Evolutionary conservation across 2,797 vertebrate species (phyloP).

Genomic region (Sorex maritimensis): DNA sequence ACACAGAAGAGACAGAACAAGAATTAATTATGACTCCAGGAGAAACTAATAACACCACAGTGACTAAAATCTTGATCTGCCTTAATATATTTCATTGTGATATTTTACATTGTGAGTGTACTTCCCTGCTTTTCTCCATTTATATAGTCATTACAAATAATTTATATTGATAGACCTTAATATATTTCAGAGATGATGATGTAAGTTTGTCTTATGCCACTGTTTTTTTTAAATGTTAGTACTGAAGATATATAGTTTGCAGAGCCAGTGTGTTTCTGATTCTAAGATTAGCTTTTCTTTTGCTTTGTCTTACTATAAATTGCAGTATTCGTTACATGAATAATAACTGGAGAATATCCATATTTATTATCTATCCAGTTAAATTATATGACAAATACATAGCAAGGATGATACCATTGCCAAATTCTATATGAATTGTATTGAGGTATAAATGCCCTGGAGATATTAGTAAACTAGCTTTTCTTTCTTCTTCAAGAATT

Average conservation of each 20-base stretch:
- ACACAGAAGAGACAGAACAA: constrained; percentile 75
- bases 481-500: constrained; percentile 42
- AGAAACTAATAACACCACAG: constrained; percentile 83
- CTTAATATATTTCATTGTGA: constrained; percentile 84
- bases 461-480: constrained; percentile 25
- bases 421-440: constrained; percentile 8
- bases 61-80: constrained; percentile 73
- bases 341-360: neutral
- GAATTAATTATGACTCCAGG: constrained; percentile 88
- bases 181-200: constrained; percentile 69
- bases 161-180: constrained; percentile 71
- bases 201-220: constrained; percentile 66
- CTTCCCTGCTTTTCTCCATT: constrained; percentile 55
- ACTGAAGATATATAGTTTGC: constrained; percentile 21
- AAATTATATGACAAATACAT: neutral
- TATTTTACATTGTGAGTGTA: constrained; percentile 67
- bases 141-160: constrained; percentile 68
- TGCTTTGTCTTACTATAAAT: constrained; percentile 64
- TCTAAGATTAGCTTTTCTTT: constrained; percentile 49
- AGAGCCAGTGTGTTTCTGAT: constrained; percentile 63
- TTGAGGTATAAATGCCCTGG: neutral
- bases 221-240: constrained; percentile 24
- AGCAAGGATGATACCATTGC: neutral
- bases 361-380: constrained; percentile 7
- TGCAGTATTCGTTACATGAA: neutral